These are phyloP conservation scores for Chloropsis cyanopogon DNA, from an alignment of 2,113 vertebrate species.

Conservation along the genomic window DNA sequence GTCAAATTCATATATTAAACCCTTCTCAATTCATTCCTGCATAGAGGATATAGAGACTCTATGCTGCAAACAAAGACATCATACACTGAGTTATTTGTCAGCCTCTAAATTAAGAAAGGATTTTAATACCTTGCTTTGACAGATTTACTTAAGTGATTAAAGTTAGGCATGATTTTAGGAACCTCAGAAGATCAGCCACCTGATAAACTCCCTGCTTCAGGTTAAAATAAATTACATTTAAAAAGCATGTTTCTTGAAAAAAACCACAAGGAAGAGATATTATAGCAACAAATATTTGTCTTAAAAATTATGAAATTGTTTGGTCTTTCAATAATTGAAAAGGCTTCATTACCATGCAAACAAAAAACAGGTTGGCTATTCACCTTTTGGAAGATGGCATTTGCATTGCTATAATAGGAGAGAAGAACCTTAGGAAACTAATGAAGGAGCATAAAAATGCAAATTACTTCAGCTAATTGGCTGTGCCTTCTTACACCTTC, in stretches of 20 bases:
- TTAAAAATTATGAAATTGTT: constrained; percentile 61
- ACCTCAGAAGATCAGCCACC: neutral
- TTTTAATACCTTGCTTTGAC: neutral
- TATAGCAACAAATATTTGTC: constrained; percentile 20
- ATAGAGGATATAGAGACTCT: neutral
- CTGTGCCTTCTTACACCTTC: constrained; percentile 63
- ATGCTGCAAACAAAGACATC: neutral
- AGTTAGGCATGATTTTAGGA: neutral
- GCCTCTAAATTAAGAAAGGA: neutral
- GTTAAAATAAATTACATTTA: neutral
- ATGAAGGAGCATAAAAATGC: constrained; percentile 75
- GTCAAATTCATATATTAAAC: neutral
- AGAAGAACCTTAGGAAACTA: constrained; percentile 66
- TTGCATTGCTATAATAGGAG: constrained; percentile 53
- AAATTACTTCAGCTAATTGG: constrained; percentile 75
- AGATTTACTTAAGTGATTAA: neutral
- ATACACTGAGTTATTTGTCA: neutral
- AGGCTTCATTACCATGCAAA: constrained; percentile 64
- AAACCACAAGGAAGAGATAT: neutral
- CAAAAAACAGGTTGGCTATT: constrained; percentile 59
- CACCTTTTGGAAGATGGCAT: constrained; percentile 67
- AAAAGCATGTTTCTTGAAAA: neutral
- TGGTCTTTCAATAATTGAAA: constrained; percentile 68
- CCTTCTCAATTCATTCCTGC: neutral
- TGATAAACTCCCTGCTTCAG: neutral